Percentiles rank a stretch among this genome's conserved stretches.
Conservation (phyloP, 2,888 invertebrate genomes). For the Pristionchus entomophagus region DNA sequence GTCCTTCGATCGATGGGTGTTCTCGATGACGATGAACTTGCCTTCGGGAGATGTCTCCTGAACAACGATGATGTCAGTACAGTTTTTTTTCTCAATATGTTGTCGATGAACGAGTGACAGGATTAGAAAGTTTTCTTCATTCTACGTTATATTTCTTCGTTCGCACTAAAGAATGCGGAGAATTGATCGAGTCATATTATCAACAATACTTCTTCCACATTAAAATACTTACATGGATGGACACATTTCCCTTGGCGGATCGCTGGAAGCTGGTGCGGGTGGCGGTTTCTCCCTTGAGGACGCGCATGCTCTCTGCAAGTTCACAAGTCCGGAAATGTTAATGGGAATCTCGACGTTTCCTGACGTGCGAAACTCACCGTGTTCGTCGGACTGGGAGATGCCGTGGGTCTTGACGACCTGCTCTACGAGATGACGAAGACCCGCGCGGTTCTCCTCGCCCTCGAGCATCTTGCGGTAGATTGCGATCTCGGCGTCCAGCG, state of each 20-base stretch:
- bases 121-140: neutral
- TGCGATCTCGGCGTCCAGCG: constrained; percentile 80
- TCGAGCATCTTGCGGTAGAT: constrained; percentile 80
- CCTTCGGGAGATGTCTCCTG: constrained; percentile 78
- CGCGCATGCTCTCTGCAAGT: constrained; percentile 68
- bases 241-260: constrained; percentile 79
- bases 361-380: constrained; percentile 53
- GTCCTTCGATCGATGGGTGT: constrained; percentile 78
- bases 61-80: no score
- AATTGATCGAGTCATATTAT: neutral
- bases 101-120: neutral
- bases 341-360: no score
- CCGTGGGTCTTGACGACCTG: constrained; percentile 76
- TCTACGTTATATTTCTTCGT: neutral
- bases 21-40: constrained; percentile 78
- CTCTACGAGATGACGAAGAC: constrained; percentile 75
- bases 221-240: constrained; percentile 72
- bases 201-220: neutral
- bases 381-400: constrained; percentile 72
- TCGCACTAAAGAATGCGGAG: no score
- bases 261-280: constrained; percentile 79
- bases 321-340: neutral
- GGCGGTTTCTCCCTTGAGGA: constrained; percentile 78
- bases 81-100: neutral
- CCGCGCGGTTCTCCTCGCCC: constrained; percentile 79